phyloP scores from a whole-genome alignment of 2,888 invertebrate species.

The Agrochola lychnidis region DNA sequence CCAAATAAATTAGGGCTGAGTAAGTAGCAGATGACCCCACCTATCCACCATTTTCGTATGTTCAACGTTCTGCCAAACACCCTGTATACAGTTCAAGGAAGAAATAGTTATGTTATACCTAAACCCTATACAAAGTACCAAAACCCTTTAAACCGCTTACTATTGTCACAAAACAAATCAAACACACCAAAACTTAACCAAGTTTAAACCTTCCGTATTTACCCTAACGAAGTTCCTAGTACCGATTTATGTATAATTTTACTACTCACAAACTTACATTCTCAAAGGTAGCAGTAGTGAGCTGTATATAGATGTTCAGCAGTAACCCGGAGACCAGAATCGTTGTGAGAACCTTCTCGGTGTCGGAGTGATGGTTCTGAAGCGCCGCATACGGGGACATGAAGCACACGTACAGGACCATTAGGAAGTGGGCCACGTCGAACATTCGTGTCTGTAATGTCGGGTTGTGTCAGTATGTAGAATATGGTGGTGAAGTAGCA shows the following conservation, averaged over 20 bases:
- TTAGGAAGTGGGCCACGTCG: slow-evolving; percentile 81
- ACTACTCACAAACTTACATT: slow-evolving; percentile 73
- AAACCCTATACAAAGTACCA: not conserved
- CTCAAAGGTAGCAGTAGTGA: slow-evolving; percentile 86
- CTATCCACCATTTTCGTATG: too few species aligned
- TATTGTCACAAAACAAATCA: not conserved
- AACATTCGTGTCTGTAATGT: slow-evolving; percentile 82
- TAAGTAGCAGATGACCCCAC: too few species aligned
- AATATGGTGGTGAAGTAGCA: not conserved
- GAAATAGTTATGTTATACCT: too few species aligned
- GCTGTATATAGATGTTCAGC: slow-evolving; percentile 86
- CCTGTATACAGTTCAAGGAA: not conserved
- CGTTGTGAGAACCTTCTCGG: slow-evolving; percentile 77
- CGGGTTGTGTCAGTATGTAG: not conserved
- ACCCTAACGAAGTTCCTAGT: not conserved
- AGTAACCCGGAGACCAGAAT: slow-evolving; percentile 82
- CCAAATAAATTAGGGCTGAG: too few species aligned
- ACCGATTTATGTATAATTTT: not conserved
- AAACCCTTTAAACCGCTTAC: not conserved
- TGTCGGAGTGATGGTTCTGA: slow-evolving; percentile 73
- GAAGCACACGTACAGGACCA: slow-evolving; percentile 84
- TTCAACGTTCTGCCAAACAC: too few species aligned
- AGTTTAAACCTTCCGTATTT: not conserved
- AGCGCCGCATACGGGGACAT: slow-evolving; percentile 83
- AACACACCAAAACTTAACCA: not conserved